Conservation (phyloP, 2,888 invertebrate species). For the Lutraria lutraria region DNA sequence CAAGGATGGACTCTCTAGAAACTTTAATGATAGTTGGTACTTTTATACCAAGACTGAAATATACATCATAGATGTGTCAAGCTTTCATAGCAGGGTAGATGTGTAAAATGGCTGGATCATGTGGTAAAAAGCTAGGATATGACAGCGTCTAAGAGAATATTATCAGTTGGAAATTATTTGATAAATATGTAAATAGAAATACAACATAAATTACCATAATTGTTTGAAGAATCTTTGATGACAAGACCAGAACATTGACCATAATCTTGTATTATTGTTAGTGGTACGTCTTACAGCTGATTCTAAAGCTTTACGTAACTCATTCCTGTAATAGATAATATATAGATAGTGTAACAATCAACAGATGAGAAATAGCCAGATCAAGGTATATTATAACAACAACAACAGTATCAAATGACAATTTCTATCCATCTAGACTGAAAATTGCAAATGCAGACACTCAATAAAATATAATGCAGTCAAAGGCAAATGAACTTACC, state of each 20-base stretch:
- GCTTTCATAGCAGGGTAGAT: too few relatives aligned
- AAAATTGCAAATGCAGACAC: too few relatives aligned
- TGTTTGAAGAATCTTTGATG: conserved; percentile 86
- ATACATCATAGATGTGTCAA: not conserved
- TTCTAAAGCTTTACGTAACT: conserved; percentile 82
- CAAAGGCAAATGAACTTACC: too few relatives aligned
- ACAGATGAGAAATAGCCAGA: too few relatives aligned
- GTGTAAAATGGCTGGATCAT: too few relatives aligned
- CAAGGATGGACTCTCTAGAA: conserved; percentile 78
- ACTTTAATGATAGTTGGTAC: conserved; percentile 83
- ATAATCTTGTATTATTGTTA: conserved; percentile 75
- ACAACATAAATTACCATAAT: conserved; percentile 80
- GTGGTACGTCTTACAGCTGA: conserved; percentile 78
- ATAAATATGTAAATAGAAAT: not conserved
- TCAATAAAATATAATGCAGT: too few relatives aligned
- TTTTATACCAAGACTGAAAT: conserved; percentile 87
- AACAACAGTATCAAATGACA: too few relatives aligned
- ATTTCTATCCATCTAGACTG: too few relatives aligned
- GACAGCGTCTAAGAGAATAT: too few relatives aligned
- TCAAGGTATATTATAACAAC: too few relatives aligned
- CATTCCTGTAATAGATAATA: conserved; percentile 78
- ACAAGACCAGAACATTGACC: conserved; percentile 84
- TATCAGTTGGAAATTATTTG: too few relatives aligned
- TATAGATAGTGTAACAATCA: not conserved
- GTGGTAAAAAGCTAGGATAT: too few relatives aligned